phyloP scores from a whole-genome alignment of 2,113 vertebrate genomes.

The Myrmecobius fasciatus region DNA sequence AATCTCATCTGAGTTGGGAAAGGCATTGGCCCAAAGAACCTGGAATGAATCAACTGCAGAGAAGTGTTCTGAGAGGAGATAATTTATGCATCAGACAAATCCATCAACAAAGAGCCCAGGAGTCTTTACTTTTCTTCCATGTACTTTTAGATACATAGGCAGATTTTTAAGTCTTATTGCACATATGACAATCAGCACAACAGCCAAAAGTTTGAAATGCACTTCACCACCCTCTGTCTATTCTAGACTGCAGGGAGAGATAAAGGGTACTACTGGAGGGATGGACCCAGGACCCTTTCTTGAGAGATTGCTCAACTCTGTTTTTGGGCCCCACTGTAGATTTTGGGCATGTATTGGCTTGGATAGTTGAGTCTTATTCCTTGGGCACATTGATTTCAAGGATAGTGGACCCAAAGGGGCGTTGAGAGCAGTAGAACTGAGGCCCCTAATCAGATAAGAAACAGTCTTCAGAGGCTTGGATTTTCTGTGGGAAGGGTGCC shows the following conservation, averaged over 20 bases:
- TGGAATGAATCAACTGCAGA: not conserved
- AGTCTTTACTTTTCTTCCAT: not conserved
- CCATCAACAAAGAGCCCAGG: not conserved
- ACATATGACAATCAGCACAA: slow-evolving; percentile 44
- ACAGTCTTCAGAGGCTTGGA: not conserved
- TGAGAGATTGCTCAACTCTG: not conserved
- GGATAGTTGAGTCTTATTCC: not conserved
- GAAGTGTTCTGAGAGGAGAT: not conserved
- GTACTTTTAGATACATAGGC: not conserved
- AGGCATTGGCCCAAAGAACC: not conserved
- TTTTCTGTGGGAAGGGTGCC: not conserved
- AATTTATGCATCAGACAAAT: too few species aligned
- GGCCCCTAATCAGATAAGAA: not conserved
- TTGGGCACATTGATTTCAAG: not conserved
- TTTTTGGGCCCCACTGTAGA: not conserved
- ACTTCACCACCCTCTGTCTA: not conserved
- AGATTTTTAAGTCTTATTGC: slow-evolving; percentile 30
- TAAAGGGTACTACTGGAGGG: not conserved
- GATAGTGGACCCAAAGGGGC: not conserved
- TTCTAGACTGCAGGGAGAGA: not conserved
- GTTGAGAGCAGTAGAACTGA: not conserved
- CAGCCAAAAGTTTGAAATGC: slow-evolving; percentile 26
- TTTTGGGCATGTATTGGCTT: not conserved
- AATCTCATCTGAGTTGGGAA: not conserved
- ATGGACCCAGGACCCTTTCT: not conserved